Evolutionary conservation across 1,140 invertebrate species (phyloP), one percentile per base, ranked within the genome.

Genomic region (Rhizoglyphus robini): DNA sequence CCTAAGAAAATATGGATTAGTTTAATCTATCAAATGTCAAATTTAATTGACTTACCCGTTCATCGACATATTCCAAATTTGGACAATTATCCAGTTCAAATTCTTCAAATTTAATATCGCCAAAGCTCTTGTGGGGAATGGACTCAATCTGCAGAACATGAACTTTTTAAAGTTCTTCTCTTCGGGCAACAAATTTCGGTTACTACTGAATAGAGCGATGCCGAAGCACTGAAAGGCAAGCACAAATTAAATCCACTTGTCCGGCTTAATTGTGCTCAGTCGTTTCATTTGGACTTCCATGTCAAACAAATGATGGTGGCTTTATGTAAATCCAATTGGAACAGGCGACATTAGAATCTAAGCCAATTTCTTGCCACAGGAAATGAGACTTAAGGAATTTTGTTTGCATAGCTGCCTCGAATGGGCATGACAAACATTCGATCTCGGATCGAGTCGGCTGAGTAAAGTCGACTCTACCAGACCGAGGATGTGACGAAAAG

Each of bases 1-100:
- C 58, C 58, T n/a, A n/a, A 59, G 25, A 38, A 8, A 59, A 59
- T 34, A 60, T 23, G 36, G 36, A 27, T 29, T 15, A 27, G 36
- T 60, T n/a, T n/a, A n/a, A n/a, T n/a, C n/a, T n/a, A 51, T 51
- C 23, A 25, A 51, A 8, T 25, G 29, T 51, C 15, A 46, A 60
- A 20, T 15, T 60, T 3, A n/a, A 60, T 2, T 29, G 3, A 49
- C 47, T 4, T 65, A 65, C 65, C 62, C 30, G 20, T 32, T 66
- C 65, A 63, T 66, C 65, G 18, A 66, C 31, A 38, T 66, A 63
- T 41, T 65, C 34, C 2, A 66, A 31, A 66, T 66, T 66, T 15
- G 65, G 61, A 38, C 54, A 63, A 29, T 63, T 61, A 47, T 66
- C 65, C 23, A 66, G 8, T 47, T 66, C 65, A 15, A 66, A 65